These are phyloP conservation scores for Hycleus cichorii DNA, from an alignment of 1,140 invertebrate species.

Conservation along the genomic window DNA sequence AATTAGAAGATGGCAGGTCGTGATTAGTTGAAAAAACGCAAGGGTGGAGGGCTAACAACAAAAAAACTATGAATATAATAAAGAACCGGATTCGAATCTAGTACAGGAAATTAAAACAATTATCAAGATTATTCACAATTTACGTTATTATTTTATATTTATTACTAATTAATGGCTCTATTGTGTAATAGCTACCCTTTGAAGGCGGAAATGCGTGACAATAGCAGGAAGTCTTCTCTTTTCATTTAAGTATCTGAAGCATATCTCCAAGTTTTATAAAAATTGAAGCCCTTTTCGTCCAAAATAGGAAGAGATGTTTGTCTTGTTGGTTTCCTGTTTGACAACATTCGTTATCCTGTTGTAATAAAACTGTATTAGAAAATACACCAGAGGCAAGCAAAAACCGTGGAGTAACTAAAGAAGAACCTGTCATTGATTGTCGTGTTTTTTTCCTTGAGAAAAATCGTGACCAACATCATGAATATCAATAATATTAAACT, in stretches of 20 bases:
- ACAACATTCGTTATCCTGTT: no score
- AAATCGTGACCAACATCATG: no score
- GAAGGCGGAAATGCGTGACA: constrained; percentile 14
- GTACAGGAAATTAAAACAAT: not conserved
- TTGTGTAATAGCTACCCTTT: not conserved
- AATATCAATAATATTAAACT: not conserved
- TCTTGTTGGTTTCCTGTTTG: no score
- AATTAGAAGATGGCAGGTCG: constrained; percentile 6
- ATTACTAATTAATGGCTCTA: not conserved
- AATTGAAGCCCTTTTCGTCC: not conserved
- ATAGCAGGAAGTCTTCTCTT: constrained; percentile 8
- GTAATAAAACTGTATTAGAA: no score
- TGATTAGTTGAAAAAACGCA: constrained; percentile 2
- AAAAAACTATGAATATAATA: not conserved
- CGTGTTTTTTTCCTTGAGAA: no score
- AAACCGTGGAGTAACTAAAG: no score
- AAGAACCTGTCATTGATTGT: no score
- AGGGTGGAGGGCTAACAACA: not conserved
- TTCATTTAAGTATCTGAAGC: constrained; percentile 2
- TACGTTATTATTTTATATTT: not conserved
- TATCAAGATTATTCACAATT: not conserved
- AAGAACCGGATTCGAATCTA: not conserved
- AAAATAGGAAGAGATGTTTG: no score
- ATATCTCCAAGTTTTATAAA: constrained; percentile 4
- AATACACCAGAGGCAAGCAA: no score